Base-by-base conservation (phyloP, 2,888 invertebrate genomes). In the Callyntrura guangdongensis region DNA sequence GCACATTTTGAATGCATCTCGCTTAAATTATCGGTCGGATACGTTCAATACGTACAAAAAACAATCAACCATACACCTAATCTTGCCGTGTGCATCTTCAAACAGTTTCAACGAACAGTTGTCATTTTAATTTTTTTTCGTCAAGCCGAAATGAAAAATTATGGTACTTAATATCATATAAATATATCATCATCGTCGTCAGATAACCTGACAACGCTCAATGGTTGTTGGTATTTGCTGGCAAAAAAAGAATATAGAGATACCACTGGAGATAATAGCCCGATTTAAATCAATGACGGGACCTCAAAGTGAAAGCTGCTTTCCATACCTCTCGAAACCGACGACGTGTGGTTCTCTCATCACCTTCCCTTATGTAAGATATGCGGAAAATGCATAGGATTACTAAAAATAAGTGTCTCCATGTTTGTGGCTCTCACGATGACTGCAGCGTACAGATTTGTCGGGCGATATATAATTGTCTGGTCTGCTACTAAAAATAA, bases 91-190 rank as follows among this genome's bases (percentile, higher is more conserved):
- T 9, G 25, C 27, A 79, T 79, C 17, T 53, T 6, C 36, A 25
- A 56, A 56, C 56, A 79, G 56, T 49, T 74, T 47, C 53, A 79
- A 56, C 25, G 14, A 27, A 79, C 79, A 56, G 56, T 79, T 79
- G 79, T 79, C 79, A 79, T 79, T 79, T 79, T 56, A 14, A 27
- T 79, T 79, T 79, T n/a, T 9, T 17, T 79, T 79, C 27, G n/a
- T 36, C 56, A 79, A 59, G 56, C 36, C 36, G 56, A 27, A 79
- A 79, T 56, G 53, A 79, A 56, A 27, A 14, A 79, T 56, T 79
- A 79, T 56, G 8, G 8, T 27, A 25, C 56, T 27, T 79, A 17
- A 4, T 27, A 25, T 59, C 56, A 9, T 36, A 53, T 20, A 25
- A 59, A 79, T 9, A 79, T 9, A 59, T 56, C 49, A 79, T 27